Evolutionary conservation across 2,888 invertebrate genomes (phyloP).

Genomic region (Peribatodes rhomboidaria): DNA sequence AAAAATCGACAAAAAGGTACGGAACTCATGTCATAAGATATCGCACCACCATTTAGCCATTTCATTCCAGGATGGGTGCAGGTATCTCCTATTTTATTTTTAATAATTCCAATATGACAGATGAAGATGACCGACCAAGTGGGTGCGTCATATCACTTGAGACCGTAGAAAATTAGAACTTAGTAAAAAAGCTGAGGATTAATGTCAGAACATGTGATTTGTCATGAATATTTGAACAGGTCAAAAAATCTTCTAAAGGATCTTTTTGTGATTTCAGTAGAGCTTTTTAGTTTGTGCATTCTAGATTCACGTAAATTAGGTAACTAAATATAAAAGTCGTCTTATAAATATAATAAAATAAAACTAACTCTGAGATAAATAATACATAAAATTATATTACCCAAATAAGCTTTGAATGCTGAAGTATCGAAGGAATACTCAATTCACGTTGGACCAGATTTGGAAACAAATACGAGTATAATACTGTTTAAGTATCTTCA

Average conservation of each 20-base stretch:
- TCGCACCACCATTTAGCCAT: neutral
- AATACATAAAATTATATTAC: too few relatives aligned
- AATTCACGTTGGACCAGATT: too few relatives aligned
- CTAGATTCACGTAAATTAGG: neutral
- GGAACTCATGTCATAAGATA: constrained; percentile 1
- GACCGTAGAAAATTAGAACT: constrained; percentile 34
- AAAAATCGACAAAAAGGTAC: neutral
- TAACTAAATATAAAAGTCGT: neutral
- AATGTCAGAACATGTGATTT: constrained; percentile 38
- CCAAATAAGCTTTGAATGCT: too few relatives aligned
- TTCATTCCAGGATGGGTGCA: constrained; percentile 45
- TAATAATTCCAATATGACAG: constrained; percentile 79
- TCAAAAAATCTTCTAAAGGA: constrained; percentile 1
- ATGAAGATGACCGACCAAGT: constrained; percentile 70
- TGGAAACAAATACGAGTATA: too few relatives aligned
- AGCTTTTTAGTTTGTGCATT: constrained; percentile 9
- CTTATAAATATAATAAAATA: neutral
- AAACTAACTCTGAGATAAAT: too few relatives aligned
- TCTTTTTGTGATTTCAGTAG: neutral
- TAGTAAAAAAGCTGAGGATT: constrained; percentile 35
- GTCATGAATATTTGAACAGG: constrained; percentile 31
- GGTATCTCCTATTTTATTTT: constrained; percentile 61
- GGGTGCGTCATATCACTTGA: constrained; percentile 62
- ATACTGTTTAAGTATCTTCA: too few relatives aligned
- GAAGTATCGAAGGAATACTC: too few relatives aligned